Evolutionary conservation across 2,888 invertebrate species (phyloP), one percentile per base, ranked within the genome.

Genomic region (Tanaodytes sp.): DNA sequence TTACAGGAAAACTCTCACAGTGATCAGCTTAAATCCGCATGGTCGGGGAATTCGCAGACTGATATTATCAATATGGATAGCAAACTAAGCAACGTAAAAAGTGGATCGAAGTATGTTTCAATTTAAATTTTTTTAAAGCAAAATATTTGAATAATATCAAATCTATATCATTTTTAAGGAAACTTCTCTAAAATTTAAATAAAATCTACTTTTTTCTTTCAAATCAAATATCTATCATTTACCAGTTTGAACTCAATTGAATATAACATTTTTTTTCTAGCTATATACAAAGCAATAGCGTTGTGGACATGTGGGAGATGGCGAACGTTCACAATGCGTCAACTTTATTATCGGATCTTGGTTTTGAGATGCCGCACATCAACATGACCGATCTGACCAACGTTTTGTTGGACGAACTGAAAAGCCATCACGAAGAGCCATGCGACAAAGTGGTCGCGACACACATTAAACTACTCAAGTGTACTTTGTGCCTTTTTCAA

Each of bases 241-340:
- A 9, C n/a, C n/a, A 33, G 3, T 33, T n/a, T n/a, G 18, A 42
- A 42, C 18, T 6, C 19, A 15, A 45, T 14, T 19, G 23, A 33
- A 36, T 37, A 42, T 20, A 49, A 27, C 16, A 23, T 48, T 8
- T 23, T 30, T 19, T 39, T 46, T 43, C 46, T 16, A 77, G 77
- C n/a, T 75, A 68, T 58, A 73, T 78, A 9, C 71, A 69, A 40
- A 78, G 73, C 40, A 77, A 75, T 18, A 74, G 87, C 14, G 87
- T 93, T 39, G 86, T 90, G 36, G 92, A 92, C 74, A 88, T 91
- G 80, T 93, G 93, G 92, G 92, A 92, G 83, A 86, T 88, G 57
- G 90, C 91, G 6, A 91, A 91, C 43, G 89, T 93, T 59, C 86
- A 87, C 42, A 89, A 90, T 40, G 89, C 92, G 14, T 88, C 89